Evolutionary conservation across 2,888 invertebrate genomes (phyloP), one percentile per base, ranked within the genome.

Genomic region (Limnephilus marmoratus): DNA sequence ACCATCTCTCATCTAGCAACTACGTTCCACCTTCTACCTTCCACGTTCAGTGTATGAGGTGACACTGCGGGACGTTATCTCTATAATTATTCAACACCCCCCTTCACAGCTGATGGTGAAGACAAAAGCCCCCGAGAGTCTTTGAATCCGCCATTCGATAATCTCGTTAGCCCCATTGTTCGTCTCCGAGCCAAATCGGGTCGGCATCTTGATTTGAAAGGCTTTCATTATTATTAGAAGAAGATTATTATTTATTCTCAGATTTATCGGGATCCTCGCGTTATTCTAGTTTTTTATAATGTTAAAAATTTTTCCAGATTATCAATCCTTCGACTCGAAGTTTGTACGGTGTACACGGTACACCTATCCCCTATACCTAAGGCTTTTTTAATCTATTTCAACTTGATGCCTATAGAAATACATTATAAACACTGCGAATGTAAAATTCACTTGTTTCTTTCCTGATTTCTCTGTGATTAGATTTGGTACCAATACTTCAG

Each of bases 91-190:
- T 68, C 90, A 91, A 90, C 92, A 91, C 92, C 91, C 90, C 87
- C 87, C 87, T 82, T 87, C 53, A 86, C 86, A 80, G 86, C 80
- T 83, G 90, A 90, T 81, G 92, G 89, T 90, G 83, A 92, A 92
- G 93, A 93, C 93, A 93, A 93, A 85, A 86, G 90, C 89, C 83
- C 81, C 81, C 68, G 88, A 82, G 80, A 80, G 53, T 45, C 93
- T 90, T 91, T 92, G 93, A 85, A 93, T 93, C 85, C 93, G 92
- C 93, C 92, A 93, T 93, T 90, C 90, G 92, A 93, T 93, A 91
- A 91, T 91, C 86, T 86, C 41, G 91, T 91, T 90, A 81, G 29
- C 91, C 15, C 87, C 91, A 53, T 91, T 86, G 83, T 90, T 53
- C 91, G 37, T 68, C 49, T 81, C 45, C 90, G 41, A 81, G 81